Evolutionary conservation across 1,140 invertebrate genomes (phyloP), one percentile per base, ranked within the genome.

Genomic region (Colletes gigas): DNA sequence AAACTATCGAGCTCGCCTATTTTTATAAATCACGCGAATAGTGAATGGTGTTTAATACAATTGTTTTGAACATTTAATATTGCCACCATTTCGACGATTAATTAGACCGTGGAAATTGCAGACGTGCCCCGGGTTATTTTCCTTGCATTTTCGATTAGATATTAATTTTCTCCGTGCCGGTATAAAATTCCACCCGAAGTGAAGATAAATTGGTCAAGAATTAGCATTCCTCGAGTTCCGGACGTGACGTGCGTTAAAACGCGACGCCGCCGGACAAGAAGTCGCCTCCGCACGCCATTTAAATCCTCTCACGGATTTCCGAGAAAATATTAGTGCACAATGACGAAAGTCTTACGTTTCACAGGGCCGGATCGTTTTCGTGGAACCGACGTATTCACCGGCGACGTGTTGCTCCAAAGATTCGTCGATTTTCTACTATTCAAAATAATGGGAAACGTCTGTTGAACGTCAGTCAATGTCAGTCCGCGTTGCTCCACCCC

Each of bases 391-490:
- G 69, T 81, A 82, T 67, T 69, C 62, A 76, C 3, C 50, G 59
- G 54, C 67, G 75, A 73, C 69, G 74, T 21, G 70, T 78, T 57
- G 79, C 69, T 55, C 60, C 44, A 39, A 50, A 66, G 74, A 87
- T 82, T 84, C 83, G 78, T 88, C 87, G 84, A 91, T 88, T 92
- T 90, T 84, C 83, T 82, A 83, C 81, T 88, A 90, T 91, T 88
- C 84, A 90, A 89, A 90, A 90, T 91, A 91, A 92, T 92, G 88
- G 88, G 85, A 88, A 91, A 91, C 83, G 91, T 90, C 90, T 87
- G 88, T 89, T 78, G 76, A 70, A 83, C 83, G 90, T 91, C 90
- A 90, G 90, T 91, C 90, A 91, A 90, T 83, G 90, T 91, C 90
- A 86, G 76, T 76, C 69, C 59, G 41, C 78, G 80, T 81, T 54